phyloP scores from a whole-genome alignment of 37 sponge, comb jelly and placozoan genomes.

The Chondrosia reniformis region DNA sequence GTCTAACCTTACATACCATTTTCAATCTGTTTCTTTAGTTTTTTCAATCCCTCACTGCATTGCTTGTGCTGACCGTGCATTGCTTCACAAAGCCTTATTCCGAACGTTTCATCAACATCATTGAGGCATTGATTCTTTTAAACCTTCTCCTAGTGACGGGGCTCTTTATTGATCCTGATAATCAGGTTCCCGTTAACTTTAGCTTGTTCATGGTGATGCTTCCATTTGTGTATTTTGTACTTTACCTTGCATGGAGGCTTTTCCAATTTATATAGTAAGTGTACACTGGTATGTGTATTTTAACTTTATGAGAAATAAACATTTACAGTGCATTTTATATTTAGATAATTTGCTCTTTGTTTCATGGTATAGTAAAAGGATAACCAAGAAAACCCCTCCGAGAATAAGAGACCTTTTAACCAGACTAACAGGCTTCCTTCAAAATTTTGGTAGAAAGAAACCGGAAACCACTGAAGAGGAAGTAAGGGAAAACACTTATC shows the following conservation, averaged over 20 bases:
- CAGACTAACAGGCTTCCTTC: too few relatives aligned
- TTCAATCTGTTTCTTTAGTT: slow-evolving; percentile 30
- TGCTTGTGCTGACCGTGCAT: slow-evolving; percentile 52
- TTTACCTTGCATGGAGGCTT: slow-evolving; percentile 22
- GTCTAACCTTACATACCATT: background rate
- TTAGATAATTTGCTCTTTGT: too few relatives aligned
- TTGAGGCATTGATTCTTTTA: slow-evolving; percentile 61
- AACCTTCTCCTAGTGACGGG: slow-evolving; percentile 56
- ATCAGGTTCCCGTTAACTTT: slow-evolving; percentile 39
- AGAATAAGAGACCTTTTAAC: too few relatives aligned
- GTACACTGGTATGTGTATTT: background rate
- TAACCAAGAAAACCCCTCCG: too few relatives aligned
- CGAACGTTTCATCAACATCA: slow-evolving; percentile 53
- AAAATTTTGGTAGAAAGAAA: too few relatives aligned
- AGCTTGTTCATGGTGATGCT: slow-evolving; percentile 43
- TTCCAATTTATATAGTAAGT: slow-evolving; percentile 13
- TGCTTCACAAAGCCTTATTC: slow-evolving; percentile 63
- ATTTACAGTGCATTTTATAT: background rate
- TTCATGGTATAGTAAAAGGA: too few relatives aligned
- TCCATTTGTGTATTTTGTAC: slow-evolving; percentile 47
- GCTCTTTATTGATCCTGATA: background rate
- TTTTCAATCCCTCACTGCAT: slow-evolving; percentile 50
- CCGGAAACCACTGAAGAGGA: too few relatives aligned
- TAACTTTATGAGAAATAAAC: background rate
- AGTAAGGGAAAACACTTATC: too few relatives aligned